These are phyloP conservation scores for Synaphobranchus kaupii DNA, from an alignment of 2,797 vertebrate species.

Conservation along the genomic window DNA sequence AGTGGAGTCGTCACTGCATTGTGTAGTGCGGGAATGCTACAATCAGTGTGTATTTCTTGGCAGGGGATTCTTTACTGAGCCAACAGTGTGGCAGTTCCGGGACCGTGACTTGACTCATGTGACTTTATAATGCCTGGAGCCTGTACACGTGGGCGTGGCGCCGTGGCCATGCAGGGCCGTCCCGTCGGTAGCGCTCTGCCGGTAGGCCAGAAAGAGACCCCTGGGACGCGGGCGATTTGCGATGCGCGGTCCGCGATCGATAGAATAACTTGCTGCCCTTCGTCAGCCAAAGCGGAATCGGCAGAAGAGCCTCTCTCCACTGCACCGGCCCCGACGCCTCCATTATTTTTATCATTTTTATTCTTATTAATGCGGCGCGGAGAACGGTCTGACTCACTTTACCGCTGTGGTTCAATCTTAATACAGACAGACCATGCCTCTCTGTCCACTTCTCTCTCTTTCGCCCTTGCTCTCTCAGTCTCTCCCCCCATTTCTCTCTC, in stretches of 20 bases:
- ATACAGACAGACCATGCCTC: neutral
- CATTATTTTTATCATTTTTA: neutral
- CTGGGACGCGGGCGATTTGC: neutral
- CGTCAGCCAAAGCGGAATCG: neutral
- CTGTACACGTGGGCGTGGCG: neutral
- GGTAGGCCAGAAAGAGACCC: neutral
- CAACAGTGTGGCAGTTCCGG: neutral
- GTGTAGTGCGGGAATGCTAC: neutral
- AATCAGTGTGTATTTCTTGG: neutral
- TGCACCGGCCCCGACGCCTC: conserved; percentile 10
- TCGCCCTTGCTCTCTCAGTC: neutral
- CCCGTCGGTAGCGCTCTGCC: neutral
- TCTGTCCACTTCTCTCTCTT: conserved; percentile 28
- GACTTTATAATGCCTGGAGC: neutral
- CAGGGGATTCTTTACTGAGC: neutral
- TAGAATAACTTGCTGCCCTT: neutral
- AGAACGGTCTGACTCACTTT: neutral
- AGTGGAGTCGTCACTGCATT: neutral
- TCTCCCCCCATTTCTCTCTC: neutral
- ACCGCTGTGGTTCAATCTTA: neutral
- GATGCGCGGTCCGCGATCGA: neutral
- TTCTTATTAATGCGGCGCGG: neutral
- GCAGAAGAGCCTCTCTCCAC: conserved; percentile 40
- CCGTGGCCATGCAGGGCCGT: neutral
- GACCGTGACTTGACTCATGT: neutral